Evolutionary conservation across 2,888 invertebrate genomes (phyloP), one percentile per base, ranked within the genome.

Genomic region (Synergus laeviventris): DNA sequence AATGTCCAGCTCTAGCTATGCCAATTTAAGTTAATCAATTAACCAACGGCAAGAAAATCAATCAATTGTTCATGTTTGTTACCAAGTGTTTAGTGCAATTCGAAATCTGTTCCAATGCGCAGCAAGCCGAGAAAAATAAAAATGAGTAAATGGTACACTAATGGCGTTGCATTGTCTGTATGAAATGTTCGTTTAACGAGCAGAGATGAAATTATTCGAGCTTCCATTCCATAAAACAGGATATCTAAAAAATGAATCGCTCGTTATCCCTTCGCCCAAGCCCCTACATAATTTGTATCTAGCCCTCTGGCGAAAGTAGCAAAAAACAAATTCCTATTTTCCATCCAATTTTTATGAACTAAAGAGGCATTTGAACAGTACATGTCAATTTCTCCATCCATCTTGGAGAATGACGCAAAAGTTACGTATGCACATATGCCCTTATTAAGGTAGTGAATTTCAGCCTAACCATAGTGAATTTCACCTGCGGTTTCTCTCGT

Each of bases 401-500:
- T 24, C 70, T 73, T 42, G 75, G 73, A 64, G 79, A 82, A 81
- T 76, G 62, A 79, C 77, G 78, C 66, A 78, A 77, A 76, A 79
- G 73, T 74, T 76, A 56, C 31, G 61, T 76, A 78, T 74, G 74
- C 81, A 74, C 79, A 79, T 77, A 79, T 79, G 79, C 78, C 78
- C 77, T 80, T 81, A 83, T 84, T 84, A 83, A 80, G 78, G 75
- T 76, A 75, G 78, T 80, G 77, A 81, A 79, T 81, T 82, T 84
- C 78, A 78, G 77, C 76, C 76, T 76, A 70, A 79, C 80, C 77
- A 77, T 81, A 81, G 77, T 78, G 79, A 76, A 81, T 76, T 80
- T 79, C 75, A 76, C 78, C 79, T 79, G 81, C 76, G 80, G 79
- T 83, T 82, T 79, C 78, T 79, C 81, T 79, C 83, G 81, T 83